Conservation (phyloP, 2,888 invertebrate genomes). For the Agrotis segetum region DNA sequence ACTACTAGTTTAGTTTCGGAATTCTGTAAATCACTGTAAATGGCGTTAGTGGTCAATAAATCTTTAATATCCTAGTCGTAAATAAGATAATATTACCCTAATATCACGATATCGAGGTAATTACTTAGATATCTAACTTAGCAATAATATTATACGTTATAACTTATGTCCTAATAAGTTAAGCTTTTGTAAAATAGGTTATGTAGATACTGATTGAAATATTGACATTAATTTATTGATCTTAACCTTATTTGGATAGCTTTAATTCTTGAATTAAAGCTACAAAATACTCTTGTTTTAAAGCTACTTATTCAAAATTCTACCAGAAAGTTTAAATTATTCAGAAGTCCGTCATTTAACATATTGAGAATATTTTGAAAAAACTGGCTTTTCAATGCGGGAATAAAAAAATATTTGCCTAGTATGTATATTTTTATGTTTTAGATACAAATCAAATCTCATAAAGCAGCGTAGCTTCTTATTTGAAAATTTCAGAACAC, state of each 20-base stretch:
- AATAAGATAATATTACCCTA: conserved; percentile 35
- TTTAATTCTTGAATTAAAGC: not conserved
- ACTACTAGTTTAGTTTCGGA: not conserved
- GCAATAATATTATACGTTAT: conserved; percentile 18
- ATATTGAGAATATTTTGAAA: no score
- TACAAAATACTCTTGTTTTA: not conserved
- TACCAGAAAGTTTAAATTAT: not conserved
- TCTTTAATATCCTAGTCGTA: conserved; percentile 42
- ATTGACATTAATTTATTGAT: conserved; percentile 3
- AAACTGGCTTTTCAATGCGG: no score
- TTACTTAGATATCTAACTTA: conserved; percentile 24
- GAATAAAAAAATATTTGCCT: no score
- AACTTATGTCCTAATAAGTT: conserved; percentile 8
- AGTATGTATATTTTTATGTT: no score
- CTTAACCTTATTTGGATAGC: not conserved
- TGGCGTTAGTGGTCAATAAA: conserved; percentile 36
- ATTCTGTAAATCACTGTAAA: conserved; percentile 20
- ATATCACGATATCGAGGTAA: conserved; percentile 28
- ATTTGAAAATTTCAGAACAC: not conserved
- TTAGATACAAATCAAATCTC: not conserved
- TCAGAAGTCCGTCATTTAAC: no score
- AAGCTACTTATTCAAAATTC: not conserved
- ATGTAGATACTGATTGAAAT: conserved; percentile 22
- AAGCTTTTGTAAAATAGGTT: conserved; percentile 18
- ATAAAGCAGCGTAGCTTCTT: not conserved